phyloP scores from a whole-genome alignment of 2,797 vertebrate genomes.

The Brachyrhaphis roseni region DNA sequence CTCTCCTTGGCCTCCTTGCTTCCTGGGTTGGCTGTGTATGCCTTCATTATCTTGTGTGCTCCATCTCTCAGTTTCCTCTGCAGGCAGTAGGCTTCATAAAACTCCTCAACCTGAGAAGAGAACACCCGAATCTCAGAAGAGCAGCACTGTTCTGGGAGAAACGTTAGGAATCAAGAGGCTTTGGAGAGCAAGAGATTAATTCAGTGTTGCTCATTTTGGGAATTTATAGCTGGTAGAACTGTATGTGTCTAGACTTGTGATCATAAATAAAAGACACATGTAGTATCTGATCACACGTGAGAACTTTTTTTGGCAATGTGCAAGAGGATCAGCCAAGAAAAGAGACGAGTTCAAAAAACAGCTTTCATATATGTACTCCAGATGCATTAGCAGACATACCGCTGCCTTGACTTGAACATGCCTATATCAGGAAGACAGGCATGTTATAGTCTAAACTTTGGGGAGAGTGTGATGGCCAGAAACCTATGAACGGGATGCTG shows the following conservation, averaged over 20 bases:
- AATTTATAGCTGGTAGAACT: neutral
- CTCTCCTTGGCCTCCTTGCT: conserved; percentile 94
- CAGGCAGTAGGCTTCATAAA: conserved; percentile 94
- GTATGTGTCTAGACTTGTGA: neutral
- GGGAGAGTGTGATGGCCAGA: too few species aligned
- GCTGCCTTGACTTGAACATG: too few species aligned
- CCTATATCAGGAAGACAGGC: too few species aligned
- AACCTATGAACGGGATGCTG: too few species aligned
- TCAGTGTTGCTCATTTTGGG: neutral
- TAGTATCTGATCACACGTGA: too few species aligned
- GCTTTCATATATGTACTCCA: too few species aligned
- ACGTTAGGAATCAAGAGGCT: neutral
- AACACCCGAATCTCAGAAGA: neutral
- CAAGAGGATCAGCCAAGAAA: too few species aligned
- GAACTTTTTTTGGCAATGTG: too few species aligned
- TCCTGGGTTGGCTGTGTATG: conserved; percentile 86
- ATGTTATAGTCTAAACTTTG: too few species aligned
- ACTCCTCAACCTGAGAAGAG: conserved; percentile 89
- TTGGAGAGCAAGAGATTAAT: neutral
- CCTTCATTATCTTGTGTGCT: conserved; percentile 94
- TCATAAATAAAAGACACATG: neutral
- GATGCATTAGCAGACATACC: too few species aligned
- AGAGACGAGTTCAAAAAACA: too few species aligned
- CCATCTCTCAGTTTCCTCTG: conserved; percentile 92
- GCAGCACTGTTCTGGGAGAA: neutral